These are phyloP conservation scores for Oreochromis aureus DNA, from an alignment of 2,113 vertebrate genomes.

Conservation along the genomic window DNA sequence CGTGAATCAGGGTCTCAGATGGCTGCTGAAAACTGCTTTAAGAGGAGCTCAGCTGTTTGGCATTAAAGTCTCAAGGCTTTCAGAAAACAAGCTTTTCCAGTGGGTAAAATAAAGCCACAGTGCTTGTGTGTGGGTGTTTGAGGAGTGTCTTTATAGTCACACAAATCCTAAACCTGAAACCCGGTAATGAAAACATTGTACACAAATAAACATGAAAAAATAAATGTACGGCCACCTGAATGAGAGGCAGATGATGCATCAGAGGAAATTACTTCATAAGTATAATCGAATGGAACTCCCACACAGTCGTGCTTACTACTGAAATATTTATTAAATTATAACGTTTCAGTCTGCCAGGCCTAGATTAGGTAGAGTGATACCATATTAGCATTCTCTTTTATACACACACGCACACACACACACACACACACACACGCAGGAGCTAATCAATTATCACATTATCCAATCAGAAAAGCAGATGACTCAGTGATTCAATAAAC, in stretches of 20 bases:
- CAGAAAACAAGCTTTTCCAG: not conserved
- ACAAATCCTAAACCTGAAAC: not conserved
- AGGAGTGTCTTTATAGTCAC: not conserved
- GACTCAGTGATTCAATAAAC: not conserved
- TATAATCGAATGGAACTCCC: not conserved
- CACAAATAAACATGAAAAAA: not conserved
- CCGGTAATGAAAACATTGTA: not conserved
- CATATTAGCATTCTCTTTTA: not conserved
- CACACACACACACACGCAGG: not conserved
- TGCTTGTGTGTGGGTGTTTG: conserved; percentile 17
- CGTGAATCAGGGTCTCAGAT: not conserved
- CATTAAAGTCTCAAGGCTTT: not conserved
- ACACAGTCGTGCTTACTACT: not conserved
- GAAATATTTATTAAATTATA: not conserved
- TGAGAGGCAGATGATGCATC: not conserved
- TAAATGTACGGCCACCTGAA: not conserved
- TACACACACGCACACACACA: not conserved
- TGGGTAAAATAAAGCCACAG: not conserved
- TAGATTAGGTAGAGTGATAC: not conserved
- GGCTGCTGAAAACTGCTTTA: not conserved
- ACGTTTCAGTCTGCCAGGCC: not conserved
- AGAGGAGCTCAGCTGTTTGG: conserved; percentile 25
- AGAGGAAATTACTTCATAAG: not conserved
- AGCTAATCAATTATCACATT: not conserved
- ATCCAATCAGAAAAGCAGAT: not conserved